A percentile compares a stretch with the other conserved stretches of the same genome.
Conservation (phyloP, 2,888 invertebrate species). For the Heliconius sara region DNA sequence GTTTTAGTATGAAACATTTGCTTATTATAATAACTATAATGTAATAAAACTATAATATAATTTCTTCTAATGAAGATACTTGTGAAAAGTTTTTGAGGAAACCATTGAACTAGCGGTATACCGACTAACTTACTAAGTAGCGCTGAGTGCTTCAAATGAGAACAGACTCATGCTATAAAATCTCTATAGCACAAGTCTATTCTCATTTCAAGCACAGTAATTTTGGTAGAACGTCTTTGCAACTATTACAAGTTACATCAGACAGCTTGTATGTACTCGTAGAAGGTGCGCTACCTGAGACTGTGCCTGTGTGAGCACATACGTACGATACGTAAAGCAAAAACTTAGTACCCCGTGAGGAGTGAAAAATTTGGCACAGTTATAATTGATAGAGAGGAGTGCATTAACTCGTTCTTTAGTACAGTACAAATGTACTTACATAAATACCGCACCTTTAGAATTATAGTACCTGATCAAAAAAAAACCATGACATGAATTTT, state of each 20-base stretch:
- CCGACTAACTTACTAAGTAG: constrained; percentile 20
- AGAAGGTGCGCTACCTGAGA: neutral
- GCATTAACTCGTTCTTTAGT: too few species aligned
- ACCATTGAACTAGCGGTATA: neutral
- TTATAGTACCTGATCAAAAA: too few species aligned
- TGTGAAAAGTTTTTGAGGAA: constrained; percentile 12
- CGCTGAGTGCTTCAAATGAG: constrained; percentile 18
- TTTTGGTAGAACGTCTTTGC: constrained; percentile 12
- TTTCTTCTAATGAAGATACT: constrained; percentile 2
- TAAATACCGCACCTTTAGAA: too few species aligned
- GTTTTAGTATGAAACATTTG: neutral
- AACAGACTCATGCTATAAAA: constrained; percentile 11
- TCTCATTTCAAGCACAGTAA: neutral
- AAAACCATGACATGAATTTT: too few species aligned
- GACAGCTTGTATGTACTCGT: too few species aligned
- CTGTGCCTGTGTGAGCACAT: neutral
- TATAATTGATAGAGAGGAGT: too few species aligned
- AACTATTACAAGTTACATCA: constrained; percentile 17
- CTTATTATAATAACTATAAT: neutral
- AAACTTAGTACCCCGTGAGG: too few species aligned
- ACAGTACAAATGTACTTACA: too few species aligned
- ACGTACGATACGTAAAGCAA: too few species aligned
- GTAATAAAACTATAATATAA: neutral
- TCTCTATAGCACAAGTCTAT: neutral
- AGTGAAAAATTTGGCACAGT: too few species aligned